Evolutionary conservation across 2,113 vertebrate genomes (phyloP).

Genomic region (Chionodraco myersi): DNA sequence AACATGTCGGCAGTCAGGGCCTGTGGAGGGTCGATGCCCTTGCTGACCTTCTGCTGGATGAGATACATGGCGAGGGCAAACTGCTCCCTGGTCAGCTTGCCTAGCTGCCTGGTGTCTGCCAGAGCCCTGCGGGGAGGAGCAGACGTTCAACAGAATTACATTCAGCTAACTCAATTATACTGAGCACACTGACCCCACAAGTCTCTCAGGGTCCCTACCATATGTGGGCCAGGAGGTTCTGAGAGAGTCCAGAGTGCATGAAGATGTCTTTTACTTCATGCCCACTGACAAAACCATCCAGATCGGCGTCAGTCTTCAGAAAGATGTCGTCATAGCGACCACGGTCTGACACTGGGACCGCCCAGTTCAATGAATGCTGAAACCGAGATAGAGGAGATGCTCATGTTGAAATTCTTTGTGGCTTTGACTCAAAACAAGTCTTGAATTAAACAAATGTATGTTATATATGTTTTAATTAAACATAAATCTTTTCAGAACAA

Average conservation of each 20-base stretch:
- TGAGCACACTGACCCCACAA: neutral
- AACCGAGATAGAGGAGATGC: constrained; percentile 16
- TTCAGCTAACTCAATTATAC: neutral
- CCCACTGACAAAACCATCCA: constrained; percentile 96
- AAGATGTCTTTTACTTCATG: constrained; percentile 98
- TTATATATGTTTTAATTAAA: neutral
- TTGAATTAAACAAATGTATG: neutral
- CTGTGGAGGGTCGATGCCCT: constrained; percentile 95
- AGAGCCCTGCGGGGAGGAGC: constrained; percentile 85
- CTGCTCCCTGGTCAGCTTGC: constrained; percentile 95
- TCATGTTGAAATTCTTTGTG: neutral
- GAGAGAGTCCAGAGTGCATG: constrained; percentile 95
- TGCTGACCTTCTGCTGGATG: constrained; percentile 98
- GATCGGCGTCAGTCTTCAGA: constrained; percentile 93
- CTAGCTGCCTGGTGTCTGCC: constrained; percentile 94
- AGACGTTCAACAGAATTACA: neutral
- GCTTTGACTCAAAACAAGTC: neutral
- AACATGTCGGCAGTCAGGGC: constrained; percentile 93
- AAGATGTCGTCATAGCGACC: constrained; percentile 95
- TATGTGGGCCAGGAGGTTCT: constrained; percentile 94
- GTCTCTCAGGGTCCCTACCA: constrained; percentile 84
- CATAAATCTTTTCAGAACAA: neutral
- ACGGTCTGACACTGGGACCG: constrained; percentile 91
- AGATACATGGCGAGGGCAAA: constrained; percentile 96
- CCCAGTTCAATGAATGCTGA: constrained; percentile 90